Base-by-base conservation (phyloP, 2,113 vertebrate species). In the Girardinichthys multiradiatus region DNA sequence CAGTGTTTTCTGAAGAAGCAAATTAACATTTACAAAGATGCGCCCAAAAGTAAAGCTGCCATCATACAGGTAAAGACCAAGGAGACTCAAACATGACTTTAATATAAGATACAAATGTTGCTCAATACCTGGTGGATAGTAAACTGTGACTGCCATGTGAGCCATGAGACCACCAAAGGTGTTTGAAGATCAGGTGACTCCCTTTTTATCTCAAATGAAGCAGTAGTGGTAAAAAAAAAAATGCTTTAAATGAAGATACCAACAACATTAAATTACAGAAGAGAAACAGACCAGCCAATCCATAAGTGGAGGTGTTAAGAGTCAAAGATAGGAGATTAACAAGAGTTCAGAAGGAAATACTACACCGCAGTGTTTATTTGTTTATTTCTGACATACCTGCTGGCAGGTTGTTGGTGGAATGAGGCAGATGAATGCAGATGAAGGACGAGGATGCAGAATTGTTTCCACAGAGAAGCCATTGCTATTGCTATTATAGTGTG, bases 401-500 rank as follows among this genome's bases (percentile, higher is more conserved):
- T 61, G n/a, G 75, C 72, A 24, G 57, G 60, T 2, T 1, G 72
- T 4, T 0, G 78, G 13, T 74, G 19, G 24, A 74, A 57, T 42
- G 80, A 58, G 45, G 45, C 11, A 8, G 68, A 80, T 1, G 54
- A 4, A 27, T 57, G 60, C 51, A 78, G 79, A 45, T 72, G 42
- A 14, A 86, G 63, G 68, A 89, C 64, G 35, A 82, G 13, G 67
- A 85, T 72, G 82, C 70, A 64, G 76, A 80, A 51, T 57, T 28
- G 64, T 77, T 74, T 81, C 79, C 77, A 69, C 37, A 31, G 76
- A 74, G 82, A 79, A 85, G 85, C 81, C 90, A 91, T 91, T 14
- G 29, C 73, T 63, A 68, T 64, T 64, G 17, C 42, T 76, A 82
- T 70, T 65, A 42, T 62, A 76, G 62, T n/a, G 63, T 57, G 81